Base-by-base conservation (phyloP, 1,140 invertebrate species). In the Heterodera carotae region DNA sequence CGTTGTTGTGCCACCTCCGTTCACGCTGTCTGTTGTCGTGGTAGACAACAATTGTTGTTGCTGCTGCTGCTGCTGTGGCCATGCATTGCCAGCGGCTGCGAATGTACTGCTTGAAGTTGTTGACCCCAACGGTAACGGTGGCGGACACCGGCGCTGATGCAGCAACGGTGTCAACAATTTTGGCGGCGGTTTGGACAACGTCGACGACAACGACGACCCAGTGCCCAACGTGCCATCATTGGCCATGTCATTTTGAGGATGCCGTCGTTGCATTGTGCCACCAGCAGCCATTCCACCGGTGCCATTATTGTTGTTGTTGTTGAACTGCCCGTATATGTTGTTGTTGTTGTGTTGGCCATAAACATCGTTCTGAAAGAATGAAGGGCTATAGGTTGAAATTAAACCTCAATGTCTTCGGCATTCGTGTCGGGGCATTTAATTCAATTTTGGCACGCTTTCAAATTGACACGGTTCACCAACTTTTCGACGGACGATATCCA, bases 1-100 rank as follows among this genome's bases (percentile, higher is more conserved):
- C 33, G 34, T 73, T 25, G 56, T 72, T 33, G 53, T 72, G 62
- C 62, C 62, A 22, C 62, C 62, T 10, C 62, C 62, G 29, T 59
- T 73, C 34, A 33, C 10, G 33, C 64, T 34, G 36, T n/a, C 27
- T 34, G 59, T 62, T 29, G 27, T 53, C 22, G 48, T 72, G n/a
- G 53, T 8, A 27, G 36, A 39, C 48, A 8, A 29, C 59, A 56
- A 25, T 22, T 39, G 29, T 36, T 25, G 18, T 10, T 15, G 34
- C 59, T 33, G 22, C 59, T 25, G 39, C 59, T 33, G 59, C 33
- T 59, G 56, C 59, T 25, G 33, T 22, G n/a, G 48, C 33, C 22
- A n/a, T n/a, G n/a, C n/a, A n/a, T n/a, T n/a, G 36, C 56, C 36
- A 25, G 59, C 59, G 6, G 29, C 18, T 6, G 59, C 29, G 18